phyloP scores from a whole-genome alignment of 2,113 vertebrate species.

The Sylvia atricapilla region DNA sequence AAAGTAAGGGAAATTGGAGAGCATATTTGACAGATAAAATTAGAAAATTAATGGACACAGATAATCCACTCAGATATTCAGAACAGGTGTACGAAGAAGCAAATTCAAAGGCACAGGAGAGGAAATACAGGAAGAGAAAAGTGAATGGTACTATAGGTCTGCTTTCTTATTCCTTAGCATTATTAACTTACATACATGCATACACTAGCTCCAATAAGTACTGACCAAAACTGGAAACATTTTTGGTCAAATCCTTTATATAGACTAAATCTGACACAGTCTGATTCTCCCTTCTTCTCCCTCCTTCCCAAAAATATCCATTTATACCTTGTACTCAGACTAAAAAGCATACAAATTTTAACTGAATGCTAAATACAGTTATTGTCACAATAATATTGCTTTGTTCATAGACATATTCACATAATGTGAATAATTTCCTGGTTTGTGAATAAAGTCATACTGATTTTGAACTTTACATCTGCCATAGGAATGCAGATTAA shows the following conservation, averaged over 20 bases:
- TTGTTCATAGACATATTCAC: background rate
- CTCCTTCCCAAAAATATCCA: background rate
- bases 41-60: conserved; percentile 52
- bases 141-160: background rate
- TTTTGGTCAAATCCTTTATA: background rate
- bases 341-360: background rate
- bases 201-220: background rate
- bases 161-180: background rate
- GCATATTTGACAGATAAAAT: conserved; percentile 47
- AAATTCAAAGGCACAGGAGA: background rate
- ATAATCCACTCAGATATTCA: conserved; percentile 19
- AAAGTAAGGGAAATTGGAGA: conserved; percentile 35
- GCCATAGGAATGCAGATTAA: background rate
- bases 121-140: background rate
- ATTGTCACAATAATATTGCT: background rate
- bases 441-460: background rate
- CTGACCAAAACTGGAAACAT: background rate
- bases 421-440: background rate
- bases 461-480: conserved; percentile 2
- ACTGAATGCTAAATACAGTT: background rate
- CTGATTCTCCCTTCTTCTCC: background rate
- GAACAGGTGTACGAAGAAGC: background rate
- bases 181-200: background rate
- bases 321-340: background rate
- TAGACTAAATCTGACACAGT: background rate